Percentiles rank a stretch among this genome's conserved stretches.
These are phyloP conservation scores for Lipophrys pholis DNA, from an alignment of 2,113 vertebrate genomes.

Conservation along the genomic window DNA sequence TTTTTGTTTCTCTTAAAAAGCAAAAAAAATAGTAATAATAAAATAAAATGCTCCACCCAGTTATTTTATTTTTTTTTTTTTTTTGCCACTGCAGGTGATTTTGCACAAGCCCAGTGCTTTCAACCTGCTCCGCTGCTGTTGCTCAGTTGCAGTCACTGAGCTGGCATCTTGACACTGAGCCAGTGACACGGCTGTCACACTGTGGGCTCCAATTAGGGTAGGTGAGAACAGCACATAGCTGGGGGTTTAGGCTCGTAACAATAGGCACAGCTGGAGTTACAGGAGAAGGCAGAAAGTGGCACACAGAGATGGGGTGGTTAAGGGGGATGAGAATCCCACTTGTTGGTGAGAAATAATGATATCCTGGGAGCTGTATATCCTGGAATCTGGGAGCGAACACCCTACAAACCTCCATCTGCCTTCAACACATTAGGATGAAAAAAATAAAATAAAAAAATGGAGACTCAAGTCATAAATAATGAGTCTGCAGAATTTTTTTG, in stretches of 20 bases:
- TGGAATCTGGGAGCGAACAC: conserved; percentile 38
- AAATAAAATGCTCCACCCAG: conserved; percentile 23
- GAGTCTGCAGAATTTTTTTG: conserved; percentile 28
- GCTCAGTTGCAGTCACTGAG: conserved; percentile 61
- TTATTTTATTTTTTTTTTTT: neutral
- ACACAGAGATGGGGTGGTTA: conserved; percentile 25
- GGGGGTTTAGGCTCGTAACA: conserved; percentile 55
- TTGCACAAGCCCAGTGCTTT: conserved; percentile 55
- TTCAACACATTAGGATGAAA: conserved; percentile 30
- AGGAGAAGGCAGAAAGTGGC: conserved; percentile 49
- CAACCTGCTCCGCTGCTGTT: conserved; percentile 35
- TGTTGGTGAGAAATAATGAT: conserved; percentile 65
- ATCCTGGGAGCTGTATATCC: conserved; percentile 59
- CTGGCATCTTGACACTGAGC: conserved; percentile 76
- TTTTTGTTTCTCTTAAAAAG: too few species aligned
- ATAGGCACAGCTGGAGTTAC: conserved; percentile 59
- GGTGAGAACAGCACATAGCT: conserved; percentile 68
- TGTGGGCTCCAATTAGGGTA: conserved; percentile 74
- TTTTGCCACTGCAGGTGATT: conserved; percentile 8
- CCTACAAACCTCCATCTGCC: conserved; percentile 26
- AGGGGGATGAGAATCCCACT: conserved; percentile 36
- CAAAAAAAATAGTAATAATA: conserved; percentile 38
- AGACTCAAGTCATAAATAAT: conserved; percentile 36
- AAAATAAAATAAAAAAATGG: too few species aligned
- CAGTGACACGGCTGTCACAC: conserved; percentile 74